Percentiles rank a stretch among this genome's conserved stretches.
Evolutionary conservation across 2,113 vertebrate species (phyloP).

Genomic region (Picathartes gymnocephalus): DNA sequence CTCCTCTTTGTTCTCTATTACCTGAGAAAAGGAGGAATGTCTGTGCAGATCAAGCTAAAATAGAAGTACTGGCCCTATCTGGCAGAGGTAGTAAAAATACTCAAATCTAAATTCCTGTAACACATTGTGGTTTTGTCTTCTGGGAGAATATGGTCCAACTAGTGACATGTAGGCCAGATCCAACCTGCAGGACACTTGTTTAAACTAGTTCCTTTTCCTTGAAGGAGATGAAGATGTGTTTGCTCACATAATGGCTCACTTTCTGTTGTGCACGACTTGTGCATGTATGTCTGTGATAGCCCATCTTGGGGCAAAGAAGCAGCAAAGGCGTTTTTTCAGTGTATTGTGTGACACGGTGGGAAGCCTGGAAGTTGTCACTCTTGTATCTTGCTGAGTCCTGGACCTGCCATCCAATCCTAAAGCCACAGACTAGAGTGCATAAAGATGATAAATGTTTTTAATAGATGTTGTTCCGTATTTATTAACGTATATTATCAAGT

Average conservation of each 20-base stretch:
- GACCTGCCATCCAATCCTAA: neutral
- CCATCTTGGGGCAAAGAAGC: neutral
- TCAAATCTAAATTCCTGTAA: neutral
- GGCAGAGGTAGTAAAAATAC: neutral
- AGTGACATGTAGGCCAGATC: neutral
- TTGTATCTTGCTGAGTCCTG: neutral
- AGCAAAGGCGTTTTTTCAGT: neutral
- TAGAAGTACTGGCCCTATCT: rapidly evolving
- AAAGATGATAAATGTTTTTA: neutral
- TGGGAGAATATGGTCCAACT: neutral
- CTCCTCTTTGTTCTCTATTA: neutral
- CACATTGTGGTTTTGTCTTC: neutral
- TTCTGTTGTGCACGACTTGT: rapidly evolving
- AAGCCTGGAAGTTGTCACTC: neutral
- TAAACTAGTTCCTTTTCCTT: neutral
- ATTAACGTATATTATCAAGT: neutral
- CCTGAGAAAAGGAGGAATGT: neutral
- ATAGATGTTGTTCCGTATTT: neutral
- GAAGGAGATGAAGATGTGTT: neutral
- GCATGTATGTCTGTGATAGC: neutral
- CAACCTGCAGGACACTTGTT: neutral
- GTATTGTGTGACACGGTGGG: neutral
- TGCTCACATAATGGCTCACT: neutral
- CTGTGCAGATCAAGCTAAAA: neutral
- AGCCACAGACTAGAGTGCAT: neutral